phyloP scores from a whole-genome alignment of 2,888 invertebrate species.

The Idaea aversata region DNA sequence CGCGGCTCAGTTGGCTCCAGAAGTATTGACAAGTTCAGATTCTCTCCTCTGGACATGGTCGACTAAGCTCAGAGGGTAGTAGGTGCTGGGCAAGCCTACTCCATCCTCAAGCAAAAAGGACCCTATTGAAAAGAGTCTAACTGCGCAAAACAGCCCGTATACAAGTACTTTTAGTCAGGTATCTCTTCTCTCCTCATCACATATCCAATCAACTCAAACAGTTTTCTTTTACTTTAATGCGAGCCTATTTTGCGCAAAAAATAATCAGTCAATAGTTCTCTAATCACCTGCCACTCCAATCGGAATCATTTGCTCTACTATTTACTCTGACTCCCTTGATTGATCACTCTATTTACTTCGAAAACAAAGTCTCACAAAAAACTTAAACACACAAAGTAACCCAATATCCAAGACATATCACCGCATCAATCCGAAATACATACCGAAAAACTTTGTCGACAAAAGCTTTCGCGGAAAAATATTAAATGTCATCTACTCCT shows the following conservation, averaged over 20 bases:
- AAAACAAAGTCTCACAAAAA: neutral
- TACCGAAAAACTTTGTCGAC: neutral
- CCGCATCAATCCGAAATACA: neutral
- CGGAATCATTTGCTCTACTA: neutral
- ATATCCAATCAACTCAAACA: too few species aligned
- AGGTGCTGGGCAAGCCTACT: too few species aligned
- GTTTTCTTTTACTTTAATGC: too few species aligned
- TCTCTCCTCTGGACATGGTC: too few species aligned
- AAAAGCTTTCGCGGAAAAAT: conserved; percentile 1
- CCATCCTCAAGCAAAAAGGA: too few species aligned
- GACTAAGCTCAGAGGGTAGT: too few species aligned
- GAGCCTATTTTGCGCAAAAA: neutral
- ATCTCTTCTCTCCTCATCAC: too few species aligned
- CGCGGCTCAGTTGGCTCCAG: too few species aligned
- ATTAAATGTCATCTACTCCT: neutral
- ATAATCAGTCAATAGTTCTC: neutral
- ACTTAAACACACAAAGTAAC: neutral
- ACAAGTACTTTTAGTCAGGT: too few species aligned
- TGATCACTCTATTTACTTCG: neutral
- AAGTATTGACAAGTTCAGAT: too few species aligned
- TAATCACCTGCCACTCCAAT: neutral
- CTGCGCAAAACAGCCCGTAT: too few species aligned
- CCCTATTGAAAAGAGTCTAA: too few species aligned
- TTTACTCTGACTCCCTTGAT: neutral
- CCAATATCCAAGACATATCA: neutral